A percentile compares a stretch with the other conserved stretches of the same genome.
phyloP scores from a whole-genome alignment of 1,140 invertebrate genomes.

The Gonatopus flavifemur region DNA sequence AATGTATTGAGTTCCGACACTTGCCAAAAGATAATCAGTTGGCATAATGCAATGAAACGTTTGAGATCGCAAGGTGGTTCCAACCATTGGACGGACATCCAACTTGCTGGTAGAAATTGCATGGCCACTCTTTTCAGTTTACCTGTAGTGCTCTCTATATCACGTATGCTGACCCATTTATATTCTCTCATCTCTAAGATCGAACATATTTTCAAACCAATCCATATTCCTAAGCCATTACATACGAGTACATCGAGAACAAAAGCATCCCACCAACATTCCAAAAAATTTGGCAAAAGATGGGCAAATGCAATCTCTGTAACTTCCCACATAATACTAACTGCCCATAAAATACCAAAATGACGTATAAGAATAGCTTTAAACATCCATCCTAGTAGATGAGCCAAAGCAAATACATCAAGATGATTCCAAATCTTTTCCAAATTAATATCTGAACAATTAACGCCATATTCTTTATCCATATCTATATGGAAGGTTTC shows the following conservation, averaged over 20 bases:
- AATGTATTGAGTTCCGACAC: slow-evolving; percentile 98
- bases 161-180: slow-evolving; percentile 98
- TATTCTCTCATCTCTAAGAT: slow-evolving; percentile 94
- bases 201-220: slow-evolving; percentile 88
- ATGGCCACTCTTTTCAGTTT: slow-evolving; percentile 95
- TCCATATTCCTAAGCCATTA: slow-evolving; percentile 97
- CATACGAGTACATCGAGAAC: slow-evolving; percentile 94
- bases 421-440: slow-evolving; percentile 88
- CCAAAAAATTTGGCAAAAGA: slow-evolving; percentile 94
- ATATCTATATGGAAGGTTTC: slow-evolving; percentile 85
- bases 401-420: slow-evolving; percentile 96
- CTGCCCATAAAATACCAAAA: slow-evolving; percentile 96
- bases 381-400: slow-evolving; percentile 96
- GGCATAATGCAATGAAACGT: slow-evolving; percentile 91
- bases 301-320: slow-evolving; percentile 98
- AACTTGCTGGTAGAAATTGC: slow-evolving; percentile 97
- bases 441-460: slow-evolving; percentile 90
- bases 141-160: slow-evolving; percentile 93
- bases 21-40: slow-evolving; percentile 96
- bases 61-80: slow-evolving; percentile 95
- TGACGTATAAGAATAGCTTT: slow-evolving; percentile 96
- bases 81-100: slow-evolving; percentile 94
- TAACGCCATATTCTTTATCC: slow-evolving; percentile 98
- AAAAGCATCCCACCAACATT: slow-evolving; percentile 99
- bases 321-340: slow-evolving; percentile 98